These are phyloP conservation scores for Anagrus nilaparvatae DNA, from an alignment of 1,140 invertebrate genomes.

Conservation along the genomic window DNA sequence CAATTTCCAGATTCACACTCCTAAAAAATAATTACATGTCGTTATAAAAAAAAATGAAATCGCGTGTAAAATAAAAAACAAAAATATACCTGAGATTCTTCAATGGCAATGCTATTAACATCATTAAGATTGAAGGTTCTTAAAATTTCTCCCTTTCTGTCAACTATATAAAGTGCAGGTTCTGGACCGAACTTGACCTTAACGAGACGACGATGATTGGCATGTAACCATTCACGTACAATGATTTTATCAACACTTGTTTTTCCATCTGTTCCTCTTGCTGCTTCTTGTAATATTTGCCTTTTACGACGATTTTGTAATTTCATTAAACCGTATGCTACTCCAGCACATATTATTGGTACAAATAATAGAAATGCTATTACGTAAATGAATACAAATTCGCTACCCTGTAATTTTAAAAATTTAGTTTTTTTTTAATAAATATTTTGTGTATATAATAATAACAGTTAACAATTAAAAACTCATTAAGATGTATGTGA, in stretches of 20 bases:
- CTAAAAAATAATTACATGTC: conserved; percentile 30
- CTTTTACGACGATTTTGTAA: conserved; percentile 75
- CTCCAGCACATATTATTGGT: conserved; percentile 83
- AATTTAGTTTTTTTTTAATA: no score
- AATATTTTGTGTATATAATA: no score
- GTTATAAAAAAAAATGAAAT: conserved; percentile 1
- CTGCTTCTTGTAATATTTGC: conserved; percentile 74
- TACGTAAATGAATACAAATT: conserved; percentile 92
- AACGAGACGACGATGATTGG: conserved; percentile 81
- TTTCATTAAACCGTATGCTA: conserved; percentile 86
- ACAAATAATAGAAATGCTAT: conserved; percentile 84
- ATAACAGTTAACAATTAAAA: no score
- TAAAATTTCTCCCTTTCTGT: conserved; percentile 81
- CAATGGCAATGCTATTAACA: conserved; percentile 61
- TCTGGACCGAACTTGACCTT: conserved; percentile 83
- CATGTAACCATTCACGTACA: conserved; percentile 91
- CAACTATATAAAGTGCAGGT: conserved; percentile 71
- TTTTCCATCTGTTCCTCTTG: conserved; percentile 51
- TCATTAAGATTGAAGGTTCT: conserved; percentile 68
- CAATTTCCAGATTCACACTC: conserved; percentile 65
- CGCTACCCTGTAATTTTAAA: conserved; percentile 72
- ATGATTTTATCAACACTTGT: conserved; percentile 83
- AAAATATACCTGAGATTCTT: conserved; percentile 50
- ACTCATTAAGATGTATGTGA: no score
- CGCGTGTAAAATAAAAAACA: no score